These are phyloP conservation scores for Rhingia campestris DNA, from an alignment of 2,888 invertebrate genomes.

Conservation along the genomic window DNA sequence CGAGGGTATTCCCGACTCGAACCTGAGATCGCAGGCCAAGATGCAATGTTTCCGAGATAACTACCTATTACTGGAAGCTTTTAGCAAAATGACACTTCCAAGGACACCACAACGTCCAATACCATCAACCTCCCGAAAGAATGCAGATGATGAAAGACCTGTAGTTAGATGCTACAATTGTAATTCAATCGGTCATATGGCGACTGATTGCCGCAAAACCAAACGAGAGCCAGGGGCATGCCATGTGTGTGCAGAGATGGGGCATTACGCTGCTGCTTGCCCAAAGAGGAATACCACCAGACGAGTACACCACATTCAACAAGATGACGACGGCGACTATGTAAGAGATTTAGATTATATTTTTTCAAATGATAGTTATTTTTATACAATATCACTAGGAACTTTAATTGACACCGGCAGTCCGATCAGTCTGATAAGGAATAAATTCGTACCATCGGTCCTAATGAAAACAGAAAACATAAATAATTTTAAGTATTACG, in stretches of 20 bases:
- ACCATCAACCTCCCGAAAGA: no score
- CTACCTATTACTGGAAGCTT: no score
- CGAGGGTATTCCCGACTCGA: slow-evolving; percentile 1
- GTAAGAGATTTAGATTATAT: slow-evolving; percentile 26
- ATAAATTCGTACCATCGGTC: background rate
- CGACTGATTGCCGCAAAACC: slow-evolving; percentile 5
- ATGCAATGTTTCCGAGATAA: background rate
- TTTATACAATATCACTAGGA: background rate
- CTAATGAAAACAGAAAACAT: background rate
- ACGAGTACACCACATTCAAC: background rate
- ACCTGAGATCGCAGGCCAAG: background rate
- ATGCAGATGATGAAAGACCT: background rate
- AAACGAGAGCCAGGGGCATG: slow-evolving; percentile 1
- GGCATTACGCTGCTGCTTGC: slow-evolving; percentile 11
- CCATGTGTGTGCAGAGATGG: slow-evolving; percentile 11
- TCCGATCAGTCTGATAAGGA: slow-evolving; percentile 8
- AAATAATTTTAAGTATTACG: background rate
- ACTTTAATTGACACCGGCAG: slow-evolving; percentile 2
- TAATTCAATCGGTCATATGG: background rate
- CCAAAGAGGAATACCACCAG: no score
- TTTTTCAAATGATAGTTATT: background rate
- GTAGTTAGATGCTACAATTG: slow-evolving; percentile 8
- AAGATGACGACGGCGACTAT: slow-evolving; percentile 4
- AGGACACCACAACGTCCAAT: background rate
- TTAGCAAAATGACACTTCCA: no score